Percentiles rank a stretch among this genome's conserved stretches.
Conservation (phyloP, 2,888 invertebrate genomes). For the Prosapia bicincta region DNA sequence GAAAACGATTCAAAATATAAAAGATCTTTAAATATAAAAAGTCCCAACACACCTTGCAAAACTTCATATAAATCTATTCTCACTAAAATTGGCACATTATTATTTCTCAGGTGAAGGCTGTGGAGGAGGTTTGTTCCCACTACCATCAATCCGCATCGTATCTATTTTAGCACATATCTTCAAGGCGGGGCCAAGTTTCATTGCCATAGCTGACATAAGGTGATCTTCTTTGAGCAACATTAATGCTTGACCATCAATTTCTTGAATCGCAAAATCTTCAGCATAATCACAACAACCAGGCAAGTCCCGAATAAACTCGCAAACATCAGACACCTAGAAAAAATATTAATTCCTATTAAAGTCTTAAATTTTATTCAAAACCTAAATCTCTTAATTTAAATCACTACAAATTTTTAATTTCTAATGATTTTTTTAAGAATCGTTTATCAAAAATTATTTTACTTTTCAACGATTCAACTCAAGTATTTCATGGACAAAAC, state of each 20-base stretch:
- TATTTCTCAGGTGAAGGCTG: neutral
- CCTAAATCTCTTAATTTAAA: neutral
- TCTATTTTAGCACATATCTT: conserved; percentile 94
- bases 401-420: neutral
- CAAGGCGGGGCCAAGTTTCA: conserved; percentile 93
- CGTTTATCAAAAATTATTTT: neutral
- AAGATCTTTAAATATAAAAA: neutral
- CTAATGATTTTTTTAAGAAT: neutral
- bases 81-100: neutral
- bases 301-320: conserved; percentile 71
- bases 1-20: neutral
- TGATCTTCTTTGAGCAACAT: conserved; percentile 91
- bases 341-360: neutral
- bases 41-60: neutral
- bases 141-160: conserved; percentile 55
- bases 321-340: conserved; percentile 37
- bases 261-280: conserved; percentile 91
- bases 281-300: conserved; percentile 92
- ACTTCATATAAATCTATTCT: neutral
- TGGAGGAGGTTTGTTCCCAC: neutral
- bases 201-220: conserved; percentile 89
- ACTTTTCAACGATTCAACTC: no score
- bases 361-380: no score
- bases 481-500: no score
- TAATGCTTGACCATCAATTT: conserved; percentile 94